These are phyloP conservation scores for Caradrina clavipalpis DNA, from an alignment of 2,888 invertebrate species.

Conservation along the genomic window DNA sequence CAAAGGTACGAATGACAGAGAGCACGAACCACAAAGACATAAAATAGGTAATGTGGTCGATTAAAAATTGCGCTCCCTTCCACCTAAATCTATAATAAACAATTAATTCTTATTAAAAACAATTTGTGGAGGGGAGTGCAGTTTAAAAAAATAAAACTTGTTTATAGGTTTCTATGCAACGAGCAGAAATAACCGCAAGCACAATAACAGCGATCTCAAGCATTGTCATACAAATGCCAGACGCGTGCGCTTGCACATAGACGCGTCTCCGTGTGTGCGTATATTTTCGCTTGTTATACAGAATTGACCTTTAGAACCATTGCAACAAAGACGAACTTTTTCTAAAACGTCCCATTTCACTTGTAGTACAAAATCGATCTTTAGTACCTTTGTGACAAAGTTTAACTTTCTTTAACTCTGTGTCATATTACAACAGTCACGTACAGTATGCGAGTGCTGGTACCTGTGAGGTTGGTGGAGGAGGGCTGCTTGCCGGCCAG, in stretches of 20 bases:
- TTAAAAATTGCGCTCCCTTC: no score
- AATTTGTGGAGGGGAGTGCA: no score
- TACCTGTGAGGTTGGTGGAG: constrained; percentile 95
- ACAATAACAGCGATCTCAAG: not conserved
- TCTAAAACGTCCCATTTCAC: no score
- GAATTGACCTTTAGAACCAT: not conserved
- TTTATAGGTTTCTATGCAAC: not conserved
- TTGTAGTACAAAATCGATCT: not conserved
- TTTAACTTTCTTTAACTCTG: no score
- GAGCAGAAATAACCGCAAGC: not conserved
- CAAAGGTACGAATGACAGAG: not conserved
- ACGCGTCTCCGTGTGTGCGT: not conserved
- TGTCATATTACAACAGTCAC: not conserved
- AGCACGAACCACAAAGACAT: not conserved
- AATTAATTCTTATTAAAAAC: no score
- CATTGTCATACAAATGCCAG: not conserved
- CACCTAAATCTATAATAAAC: no score
- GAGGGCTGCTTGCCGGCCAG: constrained; percentile 95
- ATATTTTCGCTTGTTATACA: not conserved
- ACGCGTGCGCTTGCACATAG: not conserved
- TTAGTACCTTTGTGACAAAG: no score
- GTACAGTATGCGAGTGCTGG: not conserved
- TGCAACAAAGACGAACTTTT: no score
- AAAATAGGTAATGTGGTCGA: no score
- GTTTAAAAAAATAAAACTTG: no score